Conservation (phyloP, 2,888 invertebrate genomes). For the Scotopteryx bipunctaria region DNA sequence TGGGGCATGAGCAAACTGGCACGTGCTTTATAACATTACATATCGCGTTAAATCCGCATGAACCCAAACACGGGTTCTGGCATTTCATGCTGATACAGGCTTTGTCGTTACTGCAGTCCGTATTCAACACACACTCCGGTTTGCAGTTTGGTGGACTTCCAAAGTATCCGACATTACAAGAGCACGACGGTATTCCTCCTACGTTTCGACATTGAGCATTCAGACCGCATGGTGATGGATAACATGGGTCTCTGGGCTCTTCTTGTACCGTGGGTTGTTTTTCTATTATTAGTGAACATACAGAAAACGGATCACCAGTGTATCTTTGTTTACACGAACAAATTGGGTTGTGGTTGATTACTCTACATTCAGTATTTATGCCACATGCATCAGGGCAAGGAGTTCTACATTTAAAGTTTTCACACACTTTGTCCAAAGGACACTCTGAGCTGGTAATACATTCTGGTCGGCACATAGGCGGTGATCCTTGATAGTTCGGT, state of each 20-base stretch:
- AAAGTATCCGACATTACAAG: conserved; percentile 85
- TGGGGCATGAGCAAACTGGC: conserved; percentile 87
- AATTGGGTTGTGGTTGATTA: conserved; percentile 88
- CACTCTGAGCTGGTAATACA: conserved; percentile 88
- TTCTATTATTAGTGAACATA: conserved; percentile 63
- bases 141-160: conserved; percentile 90
- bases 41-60: conserved; percentile 88
- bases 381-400: conserved; percentile 89
- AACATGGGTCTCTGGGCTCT: conserved; percentile 84
- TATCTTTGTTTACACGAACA: conserved; percentile 85
- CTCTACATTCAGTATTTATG: conserved; percentile 86
- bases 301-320: conserved; percentile 86
- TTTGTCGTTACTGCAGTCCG: conserved; percentile 88
- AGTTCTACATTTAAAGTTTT: conserved; percentile 87
- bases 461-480: conserved; percentile 88
- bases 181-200: conserved; percentile 84
- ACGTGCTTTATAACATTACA: conserved; percentile 90
- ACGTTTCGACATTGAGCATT: conserved; percentile 85
- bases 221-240: conserved; percentile 90
- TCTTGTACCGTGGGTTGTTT: conserved; percentile 50
- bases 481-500: conserved; percentile 86
- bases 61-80: conserved; percentile 89
- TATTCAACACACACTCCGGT: conserved; percentile 88
- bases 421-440: conserved; percentile 85
- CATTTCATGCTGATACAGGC: conserved; percentile 91